Evolutionary conservation across 2,888 invertebrate species (phyloP), one percentile per base, ranked within the genome.

Genomic region (Digitonthophagus gazella): DNA sequence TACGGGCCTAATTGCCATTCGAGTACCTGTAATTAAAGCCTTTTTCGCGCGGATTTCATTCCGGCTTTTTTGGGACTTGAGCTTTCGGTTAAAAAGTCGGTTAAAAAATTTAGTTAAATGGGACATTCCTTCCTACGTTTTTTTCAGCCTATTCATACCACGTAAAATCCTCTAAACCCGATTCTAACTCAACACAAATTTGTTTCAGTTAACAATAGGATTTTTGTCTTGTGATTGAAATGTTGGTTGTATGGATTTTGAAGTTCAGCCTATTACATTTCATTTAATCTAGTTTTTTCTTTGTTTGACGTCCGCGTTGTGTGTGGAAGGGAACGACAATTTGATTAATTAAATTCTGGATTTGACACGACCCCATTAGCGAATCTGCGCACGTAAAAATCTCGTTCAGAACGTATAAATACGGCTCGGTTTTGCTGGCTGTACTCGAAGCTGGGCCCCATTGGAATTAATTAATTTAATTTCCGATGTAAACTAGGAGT

Each of bases 11-110:
- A 61, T 61, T 61, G 61, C 61, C 20, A 61, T 61, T 61, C 61
- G 61, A 61, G 61, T 61, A 61, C 61, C 61, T 61, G 61, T 61
- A 61, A 61, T 61, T 61, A 61, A 61, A 18, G 61, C 61, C 18
- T 19, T 61, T 61, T 61, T 61, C 20, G 61, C 61, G 16, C 61
- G 61, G 61, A 61, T 61, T 61, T 61, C 16, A 61, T 61, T 19
- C 18, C 20, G n/a, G 18, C 16, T 58, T 58, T 58, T 22, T 22
- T 22, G 28, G 6, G 11, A 44, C 28, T 44, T 44, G 6, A 44
- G 3, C 28, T 44, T 3, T 44, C n/a, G n/a, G n/a, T n/a, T n/a
- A n/a, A n/a, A n/a, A n/a, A n/a, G n/a, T n/a, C n/a, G n/a, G n/a
- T n/a, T n/a, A n/a, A n/a, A n/a, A n/a, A n/a, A n/a, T 44, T 57